These are phyloP conservation scores for Euphydryas editha DNA, from an alignment of 2,888 invertebrate species.

Conservation along the genomic window DNA sequence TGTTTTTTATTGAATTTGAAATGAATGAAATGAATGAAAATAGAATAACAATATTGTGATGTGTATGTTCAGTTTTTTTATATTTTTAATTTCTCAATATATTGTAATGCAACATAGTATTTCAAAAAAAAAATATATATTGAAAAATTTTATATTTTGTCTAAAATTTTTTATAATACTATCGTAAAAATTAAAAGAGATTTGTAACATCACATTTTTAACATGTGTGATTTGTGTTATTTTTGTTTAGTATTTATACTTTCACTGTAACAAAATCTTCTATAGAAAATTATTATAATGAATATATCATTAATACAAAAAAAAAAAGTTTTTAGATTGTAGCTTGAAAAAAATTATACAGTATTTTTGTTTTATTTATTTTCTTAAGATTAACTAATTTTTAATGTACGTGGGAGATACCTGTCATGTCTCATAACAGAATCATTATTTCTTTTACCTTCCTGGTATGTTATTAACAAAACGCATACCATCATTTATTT, in stretches of 20 bases:
- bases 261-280: no score
- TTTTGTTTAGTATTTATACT: no score
- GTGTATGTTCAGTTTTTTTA: no score
- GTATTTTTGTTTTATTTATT: background rate
- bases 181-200: no score
- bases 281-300: no score
- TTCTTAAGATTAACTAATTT: background rate
- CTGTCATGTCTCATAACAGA: constrained; percentile 52
- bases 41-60: no score
- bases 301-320: background rate
- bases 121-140: background rate
- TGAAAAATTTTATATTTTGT: background rate
- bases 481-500: constrained; percentile 54
- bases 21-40: no score
- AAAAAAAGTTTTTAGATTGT: background rate
- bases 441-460: constrained; percentile 46
- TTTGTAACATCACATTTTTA: no score
- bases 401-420: constrained; percentile 60
- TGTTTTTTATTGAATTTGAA: background rate
- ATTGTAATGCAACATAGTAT: background rate
- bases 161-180: background rate
- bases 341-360: background rate
- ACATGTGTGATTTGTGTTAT: no score
- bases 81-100: background rate
- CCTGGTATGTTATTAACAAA: constrained; percentile 60